Conservation (phyloP, 2,113 vertebrate species). For the Alligator mississippiensis region DNA sequence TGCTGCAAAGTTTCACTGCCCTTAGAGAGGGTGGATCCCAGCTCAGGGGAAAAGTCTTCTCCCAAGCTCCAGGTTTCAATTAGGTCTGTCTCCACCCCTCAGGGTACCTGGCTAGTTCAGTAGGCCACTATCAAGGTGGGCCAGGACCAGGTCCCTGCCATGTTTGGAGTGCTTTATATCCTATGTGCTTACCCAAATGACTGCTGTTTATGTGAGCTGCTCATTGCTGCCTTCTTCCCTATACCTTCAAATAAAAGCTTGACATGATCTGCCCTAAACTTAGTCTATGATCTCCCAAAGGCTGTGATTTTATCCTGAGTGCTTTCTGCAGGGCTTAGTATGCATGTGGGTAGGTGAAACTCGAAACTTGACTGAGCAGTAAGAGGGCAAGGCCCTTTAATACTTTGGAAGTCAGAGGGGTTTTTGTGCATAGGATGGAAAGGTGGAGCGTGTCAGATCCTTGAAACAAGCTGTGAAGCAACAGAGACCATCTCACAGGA, state of each 20-base stretch:
- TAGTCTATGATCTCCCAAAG: background rate
- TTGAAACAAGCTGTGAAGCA: background rate
- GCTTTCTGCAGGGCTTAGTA: background rate
- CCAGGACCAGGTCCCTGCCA: background rate
- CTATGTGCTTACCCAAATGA: background rate
- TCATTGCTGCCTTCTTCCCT: background rate
- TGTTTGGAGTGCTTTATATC: background rate
- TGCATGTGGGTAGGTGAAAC: background rate
- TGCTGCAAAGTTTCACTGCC: background rate
- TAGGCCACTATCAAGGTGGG: background rate
- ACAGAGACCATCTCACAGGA: background rate
- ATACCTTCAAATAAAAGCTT: background rate
- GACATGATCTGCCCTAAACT: background rate
- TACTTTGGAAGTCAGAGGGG: background rate
- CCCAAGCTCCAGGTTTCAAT: background rate
- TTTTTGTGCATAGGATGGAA: background rate
- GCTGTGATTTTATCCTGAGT: background rate
- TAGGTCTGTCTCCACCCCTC: background rate
- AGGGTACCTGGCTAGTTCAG: background rate
- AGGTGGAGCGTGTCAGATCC: background rate
- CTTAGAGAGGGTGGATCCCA: slow-evolving; percentile 28
- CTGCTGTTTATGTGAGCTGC: background rate
- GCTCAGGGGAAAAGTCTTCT: background rate
- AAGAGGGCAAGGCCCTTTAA: background rate
- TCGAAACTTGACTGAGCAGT: background rate